Evolutionary conservation across 1,140 invertebrate genomes (phyloP).

Genomic region (Neoseiulus cucumeris): DNA sequence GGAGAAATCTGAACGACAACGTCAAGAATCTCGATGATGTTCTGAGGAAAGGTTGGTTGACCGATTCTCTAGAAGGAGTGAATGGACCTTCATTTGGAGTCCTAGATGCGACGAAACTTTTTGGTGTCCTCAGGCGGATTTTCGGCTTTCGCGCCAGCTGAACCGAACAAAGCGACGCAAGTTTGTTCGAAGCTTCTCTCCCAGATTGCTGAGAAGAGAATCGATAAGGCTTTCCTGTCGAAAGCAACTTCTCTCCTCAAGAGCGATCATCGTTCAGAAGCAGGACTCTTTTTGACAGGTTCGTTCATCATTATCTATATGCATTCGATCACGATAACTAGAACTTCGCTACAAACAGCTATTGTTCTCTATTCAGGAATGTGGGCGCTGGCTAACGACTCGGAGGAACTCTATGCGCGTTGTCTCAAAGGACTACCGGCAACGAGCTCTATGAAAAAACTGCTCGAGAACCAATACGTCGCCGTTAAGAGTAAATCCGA

Average conservation of each 20-base stretch:
- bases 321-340: not conserved
- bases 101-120: too few relatives aligned
- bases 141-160: too few relatives aligned
- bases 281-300: conserved; percentile 9
- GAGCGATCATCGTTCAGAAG: not conserved
- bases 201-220: not conserved
- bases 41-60: not conserved
- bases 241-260: not conserved
- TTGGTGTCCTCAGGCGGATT: too few relatives aligned
- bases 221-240: not conserved
- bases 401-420: not conserved
- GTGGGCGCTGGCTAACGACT: not conserved
- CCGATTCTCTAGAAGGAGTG: not conserved
- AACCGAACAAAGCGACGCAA: too few relatives aligned
- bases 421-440: not conserved
- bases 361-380: not conserved
- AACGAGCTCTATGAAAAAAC: not conserved
- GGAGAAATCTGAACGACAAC: not conserved
- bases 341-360: not conserved
- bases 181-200: not conserved
- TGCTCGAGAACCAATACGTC: not conserved
- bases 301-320: not conserved
- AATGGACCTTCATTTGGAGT: too few relatives aligned
- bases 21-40: not conserved
- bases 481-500: too few relatives aligned